Evolutionary conservation across 2,113 vertebrate species (phyloP).

Genomic region (Prolemur simus): DNA sequence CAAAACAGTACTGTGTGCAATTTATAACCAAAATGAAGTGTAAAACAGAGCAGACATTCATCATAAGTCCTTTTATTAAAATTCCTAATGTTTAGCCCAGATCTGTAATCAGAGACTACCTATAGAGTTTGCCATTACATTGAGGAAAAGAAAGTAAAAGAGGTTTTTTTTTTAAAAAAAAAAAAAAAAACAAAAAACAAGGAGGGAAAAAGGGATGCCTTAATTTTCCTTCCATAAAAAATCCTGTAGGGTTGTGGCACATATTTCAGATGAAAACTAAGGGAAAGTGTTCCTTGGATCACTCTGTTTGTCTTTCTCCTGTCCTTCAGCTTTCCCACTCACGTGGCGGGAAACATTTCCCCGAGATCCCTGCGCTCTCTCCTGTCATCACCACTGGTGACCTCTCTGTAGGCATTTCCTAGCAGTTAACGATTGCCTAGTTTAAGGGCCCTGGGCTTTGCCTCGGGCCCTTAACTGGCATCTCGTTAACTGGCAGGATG

Average conservation of each 20-base stretch:
- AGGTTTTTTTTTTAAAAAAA: not conserved
- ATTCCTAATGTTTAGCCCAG: not conserved
- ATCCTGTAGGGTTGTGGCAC: not conserved
- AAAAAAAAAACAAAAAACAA: not conserved
- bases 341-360: not conserved
- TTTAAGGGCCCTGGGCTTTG: slow-evolving; percentile 73
- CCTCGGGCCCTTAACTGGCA: slow-evolving; percentile 74
- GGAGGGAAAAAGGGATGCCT: not conserved
- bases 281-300: not conserved
- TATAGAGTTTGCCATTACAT: not conserved
- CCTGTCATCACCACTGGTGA: not conserved
- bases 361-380: not conserved
- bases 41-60: not conserved
- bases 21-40: slow-evolving; percentile 11
- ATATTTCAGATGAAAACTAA: not conserved
- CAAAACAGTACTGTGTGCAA: not conserved
- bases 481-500: slow-evolving; percentile 78
- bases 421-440: slow-evolving; percentile 54
- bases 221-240: not conserved
- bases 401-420: slow-evolving; percentile 42
- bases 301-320: not conserved
- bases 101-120: slow-evolving; percentile 25
- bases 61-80: slow-evolving; percentile 26
- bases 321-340: not conserved
- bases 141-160: slow-evolving; percentile 7